These are phyloP conservation scores for Trachelus stipa DNA, from an alignment of 2,888 invertebrate genomes.

Conservation along the genomic window DNA sequence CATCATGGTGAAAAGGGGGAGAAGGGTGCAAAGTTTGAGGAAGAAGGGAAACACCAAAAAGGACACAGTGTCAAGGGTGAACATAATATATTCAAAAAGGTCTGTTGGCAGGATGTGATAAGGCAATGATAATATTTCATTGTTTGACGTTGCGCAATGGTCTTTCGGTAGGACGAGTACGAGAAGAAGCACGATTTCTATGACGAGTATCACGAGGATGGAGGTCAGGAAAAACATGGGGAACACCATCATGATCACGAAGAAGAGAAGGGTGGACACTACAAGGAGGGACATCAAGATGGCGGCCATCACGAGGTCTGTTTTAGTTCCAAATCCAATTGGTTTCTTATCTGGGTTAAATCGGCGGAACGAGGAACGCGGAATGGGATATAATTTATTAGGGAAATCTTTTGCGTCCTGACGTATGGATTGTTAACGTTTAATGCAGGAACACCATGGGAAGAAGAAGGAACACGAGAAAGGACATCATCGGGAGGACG, in stretches of 20 bases:
- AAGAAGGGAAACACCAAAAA: conserved; percentile 77
- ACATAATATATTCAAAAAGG: conserved; percentile 79
- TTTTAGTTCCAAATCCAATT: background rate
- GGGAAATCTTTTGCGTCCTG: background rate
- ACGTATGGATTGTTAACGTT: background rate
- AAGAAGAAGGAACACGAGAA: conserved; percentile 70
- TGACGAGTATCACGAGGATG: conserved; percentile 79
- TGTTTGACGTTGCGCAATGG: conserved; percentile 26
- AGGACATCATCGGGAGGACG: conserved; percentile 69
- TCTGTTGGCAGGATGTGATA: conserved; percentile 10
- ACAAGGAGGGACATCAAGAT: conserved; percentile 69
- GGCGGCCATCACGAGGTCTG: conserved; percentile 50
- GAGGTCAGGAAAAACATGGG: conserved; percentile 75
- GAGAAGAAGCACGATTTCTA: conserved; percentile 82
- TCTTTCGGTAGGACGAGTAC: conserved; percentile 72
- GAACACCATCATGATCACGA: conserved; percentile 72
- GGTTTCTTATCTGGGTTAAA: background rate
- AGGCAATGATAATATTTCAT: background rate
- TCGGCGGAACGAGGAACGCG: background rate
- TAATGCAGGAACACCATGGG: conserved; percentile 67
- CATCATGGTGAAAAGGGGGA: conserved; percentile 78
- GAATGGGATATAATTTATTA: background rate
- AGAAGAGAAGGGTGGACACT: conserved; percentile 69
- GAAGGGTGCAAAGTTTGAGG: conserved; percentile 73
- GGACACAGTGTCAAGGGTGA: conserved; percentile 82